Base-by-base conservation (phyloP, 2,888 invertebrate genomes). In the Allacma fusca region DNA sequence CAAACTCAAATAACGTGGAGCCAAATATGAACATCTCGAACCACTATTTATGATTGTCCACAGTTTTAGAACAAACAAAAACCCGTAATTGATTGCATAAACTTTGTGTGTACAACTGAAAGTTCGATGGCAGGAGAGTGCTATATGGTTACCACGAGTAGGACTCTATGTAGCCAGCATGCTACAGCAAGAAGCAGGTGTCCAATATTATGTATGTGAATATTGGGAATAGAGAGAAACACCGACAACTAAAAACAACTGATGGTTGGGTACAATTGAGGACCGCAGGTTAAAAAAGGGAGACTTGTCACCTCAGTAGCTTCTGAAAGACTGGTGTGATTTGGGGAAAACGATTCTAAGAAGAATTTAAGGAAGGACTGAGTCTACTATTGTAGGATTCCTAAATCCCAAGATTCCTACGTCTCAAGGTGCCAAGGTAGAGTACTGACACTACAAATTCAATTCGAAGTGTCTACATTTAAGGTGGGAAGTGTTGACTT, bases 11-110 rank as follows among this genome's bases (percentile, higher is more conserved):
- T 29, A 43, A 23, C 0, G 76, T 24, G 0, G 76, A 64, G 34
- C 76, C 76, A 21, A 76, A 70, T 24, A 76, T 76, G 65, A 78
- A 67, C 80, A 76, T 79, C 23, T 29, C 34, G n/a, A 5, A 28
- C 9, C 34, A 50, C 50, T 50, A 12, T 1, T 9, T 4, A 19
- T 2, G 2, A 19, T n/a, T 50, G n/a, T 50, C 7, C 50, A 50
- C 50, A n/a, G 2, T 50, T 50, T 50, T 16, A 13, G n/a, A 50
- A 5, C 9, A 50, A 5, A 50, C 5, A 50, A 2, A 50, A 12
- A 13, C 16, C n/a, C 34, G 34, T 34, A 34, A 13, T 50, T 50
- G 19, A 50, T 50, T 50, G 5, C n/a, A 50, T 13, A 2, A 50
- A 50, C n/a, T 19, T 50, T 16, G 16, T 5, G 1, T 50, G n/a